These are phyloP conservation scores for Caranx ignobilis DNA, from an alignment of 2,113 vertebrate genomes.

Conservation along the genomic window DNA sequence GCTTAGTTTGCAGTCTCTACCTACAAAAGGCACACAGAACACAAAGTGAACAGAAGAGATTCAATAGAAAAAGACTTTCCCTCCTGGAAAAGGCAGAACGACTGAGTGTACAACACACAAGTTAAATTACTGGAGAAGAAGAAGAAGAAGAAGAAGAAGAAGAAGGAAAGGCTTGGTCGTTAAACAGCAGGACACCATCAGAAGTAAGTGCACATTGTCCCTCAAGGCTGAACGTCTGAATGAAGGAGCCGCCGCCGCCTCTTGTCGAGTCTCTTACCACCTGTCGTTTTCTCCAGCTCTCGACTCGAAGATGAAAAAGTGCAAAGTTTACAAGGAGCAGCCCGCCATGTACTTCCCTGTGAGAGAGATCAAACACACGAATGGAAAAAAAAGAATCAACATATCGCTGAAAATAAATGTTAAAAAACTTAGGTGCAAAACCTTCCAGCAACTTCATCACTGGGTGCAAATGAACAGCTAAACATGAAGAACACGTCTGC, in stretches of 20 bases:
- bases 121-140: constrained; percentile 34
- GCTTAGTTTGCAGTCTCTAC: constrained; percentile 50
- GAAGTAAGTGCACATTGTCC: constrained; percentile 67
- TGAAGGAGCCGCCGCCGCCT: neutral
- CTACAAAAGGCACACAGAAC: constrained; percentile 63
- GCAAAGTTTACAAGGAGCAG: constrained; percentile 82
- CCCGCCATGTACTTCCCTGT: constrained; percentile 86
- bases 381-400: too few species aligned
- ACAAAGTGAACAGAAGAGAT: constrained; percentile 33
- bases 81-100: constrained; percentile 24
- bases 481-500: too few species aligned
- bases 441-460: too few species aligned
- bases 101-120: constrained; percentile 32
- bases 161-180: constrained; percentile 64
- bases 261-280: neutral
- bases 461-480: too few species aligned
- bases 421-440: too few species aligned
- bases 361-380: neutral
- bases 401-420: too few species aligned
- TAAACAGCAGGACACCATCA: constrained; percentile 51
- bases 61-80: constrained; percentile 49
- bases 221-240: constrained; percentile 1
- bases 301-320: constrained; percentile 57
- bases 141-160: constrained; percentile 45
- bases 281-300: neutral